These are phyloP conservation scores for Drosophila merina DNA, from an alignment of 2,888 invertebrate genomes.

Conservation along the genomic window DNA sequence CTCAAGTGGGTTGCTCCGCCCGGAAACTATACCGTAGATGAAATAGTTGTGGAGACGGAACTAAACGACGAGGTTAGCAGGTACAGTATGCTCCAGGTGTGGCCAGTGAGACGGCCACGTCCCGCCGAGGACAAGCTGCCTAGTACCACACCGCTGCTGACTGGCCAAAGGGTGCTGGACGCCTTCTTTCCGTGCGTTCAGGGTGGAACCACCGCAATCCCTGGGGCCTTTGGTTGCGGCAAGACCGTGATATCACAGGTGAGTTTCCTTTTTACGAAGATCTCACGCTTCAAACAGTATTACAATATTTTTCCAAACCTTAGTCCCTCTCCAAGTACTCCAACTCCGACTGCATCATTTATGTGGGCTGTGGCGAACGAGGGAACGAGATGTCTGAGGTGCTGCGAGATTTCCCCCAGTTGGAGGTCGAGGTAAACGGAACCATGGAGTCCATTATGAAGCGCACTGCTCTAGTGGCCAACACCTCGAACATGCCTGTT, in stretches of 20 bases:
- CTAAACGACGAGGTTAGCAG: slow-evolving; percentile 96
- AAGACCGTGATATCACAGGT: slow-evolving; percentile 98
- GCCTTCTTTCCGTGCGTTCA: slow-evolving; percentile 99
- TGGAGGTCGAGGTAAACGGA: slow-evolving; percentile 98
- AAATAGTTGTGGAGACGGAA: slow-evolving; percentile 97
- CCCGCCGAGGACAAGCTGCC: slow-evolving; percentile 98
- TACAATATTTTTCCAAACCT: not conserved
- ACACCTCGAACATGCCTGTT: slow-evolving; percentile 99
- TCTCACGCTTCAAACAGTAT: too few species aligned
- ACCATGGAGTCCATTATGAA: slow-evolving; percentile 99
- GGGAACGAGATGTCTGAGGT: slow-evolving; percentile 99
- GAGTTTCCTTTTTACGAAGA: not conserved
- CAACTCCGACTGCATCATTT: slow-evolving; percentile 99
- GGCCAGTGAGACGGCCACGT: slow-evolving; percentile 99
- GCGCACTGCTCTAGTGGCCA: slow-evolving; percentile 99
- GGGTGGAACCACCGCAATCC: slow-evolving; percentile 99
- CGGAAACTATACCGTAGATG: slow-evolving; percentile 96
- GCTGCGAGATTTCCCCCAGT: slow-evolving; percentile 98
- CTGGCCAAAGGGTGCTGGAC: slow-evolving; percentile 99
- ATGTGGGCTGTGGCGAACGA: slow-evolving; percentile 99
- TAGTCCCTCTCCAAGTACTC: slow-evolving; percentile 99
- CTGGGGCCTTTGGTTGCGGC: slow-evolving; percentile 99
- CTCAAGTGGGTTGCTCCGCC: slow-evolving; percentile 96
- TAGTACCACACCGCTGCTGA: slow-evolving; percentile 98
- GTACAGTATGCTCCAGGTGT: slow-evolving; percentile 98